A percentile compares a stretch with the other conserved stretches of the same genome.
These are phyloP conservation scores for Drosophila neoperkinsi DNA, from an alignment of 2,888 invertebrate species.

Conservation along the genomic window DNA sequence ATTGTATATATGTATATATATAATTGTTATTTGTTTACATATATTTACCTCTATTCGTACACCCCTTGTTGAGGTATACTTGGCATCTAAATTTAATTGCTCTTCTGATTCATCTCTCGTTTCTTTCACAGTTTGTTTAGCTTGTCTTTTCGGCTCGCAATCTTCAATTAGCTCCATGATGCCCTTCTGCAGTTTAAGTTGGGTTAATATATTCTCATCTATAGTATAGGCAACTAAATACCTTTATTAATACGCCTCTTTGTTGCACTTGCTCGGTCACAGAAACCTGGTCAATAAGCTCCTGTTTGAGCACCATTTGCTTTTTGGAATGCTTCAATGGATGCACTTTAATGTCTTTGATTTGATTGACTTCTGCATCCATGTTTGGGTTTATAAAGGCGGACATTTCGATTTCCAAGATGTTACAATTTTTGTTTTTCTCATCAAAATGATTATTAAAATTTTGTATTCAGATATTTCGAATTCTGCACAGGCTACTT, in stretches of 20 bases:
- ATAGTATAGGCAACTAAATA: not conserved
- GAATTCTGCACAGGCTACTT: not conserved
- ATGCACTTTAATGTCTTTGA: not conserved
- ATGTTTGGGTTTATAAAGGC: conserved; percentile 2
- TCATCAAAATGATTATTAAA: not conserved
- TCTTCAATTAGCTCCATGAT: conserved; percentile 14
- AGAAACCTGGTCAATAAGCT: conserved; percentile 3
- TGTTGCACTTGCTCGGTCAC: conserved; percentile 1
- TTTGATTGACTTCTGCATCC: not conserved
- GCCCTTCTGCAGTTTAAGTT: conserved; percentile 22
- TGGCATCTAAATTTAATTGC: not conserved
- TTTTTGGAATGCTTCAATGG: not conserved
- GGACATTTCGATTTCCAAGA: conserved; percentile 25
- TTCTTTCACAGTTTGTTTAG: not conserved
- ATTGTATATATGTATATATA: not conserved
- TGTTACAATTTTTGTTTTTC: not conserved
- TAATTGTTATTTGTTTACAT: not conserved
- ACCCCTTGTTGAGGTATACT: not conserved
- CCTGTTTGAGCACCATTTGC: not conserved
- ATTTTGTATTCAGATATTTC: not conserved
- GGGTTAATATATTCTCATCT: accelerated
- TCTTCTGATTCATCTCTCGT: not conserved
- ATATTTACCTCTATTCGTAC: conserved; percentile 11
- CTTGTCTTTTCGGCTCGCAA: not conserved
- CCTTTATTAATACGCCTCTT: conserved; percentile 38